These are phyloP conservation scores for Rotaria magnacalcarata DNA, from an alignment of 2,888 invertebrate species.

Conservation along the genomic window DNA sequence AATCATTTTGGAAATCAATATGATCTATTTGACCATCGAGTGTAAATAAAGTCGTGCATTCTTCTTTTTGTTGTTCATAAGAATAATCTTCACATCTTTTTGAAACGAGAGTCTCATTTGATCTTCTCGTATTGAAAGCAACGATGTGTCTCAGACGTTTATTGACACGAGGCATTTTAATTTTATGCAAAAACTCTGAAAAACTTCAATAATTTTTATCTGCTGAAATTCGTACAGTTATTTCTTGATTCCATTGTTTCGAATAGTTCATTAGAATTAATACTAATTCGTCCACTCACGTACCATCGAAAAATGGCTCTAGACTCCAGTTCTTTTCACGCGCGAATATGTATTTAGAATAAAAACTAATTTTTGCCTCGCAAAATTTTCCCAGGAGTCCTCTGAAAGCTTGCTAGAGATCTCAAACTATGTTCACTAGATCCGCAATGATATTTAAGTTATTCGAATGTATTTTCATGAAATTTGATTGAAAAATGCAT, in stretches of 20 bases:
- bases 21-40: no score
- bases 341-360: neutral
- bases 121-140: constrained; percentile 13
- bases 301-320: neutral
- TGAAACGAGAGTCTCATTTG: neutral
- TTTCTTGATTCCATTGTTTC: neutral
- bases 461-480: no score
- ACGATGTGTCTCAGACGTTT: neutral
- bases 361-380: neutral
- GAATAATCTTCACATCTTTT: no score
- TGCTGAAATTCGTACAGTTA: neutral
- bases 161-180: neutral
- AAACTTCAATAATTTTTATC: neutral
- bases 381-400: neutral
- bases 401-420: neutral
- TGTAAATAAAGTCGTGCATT: no score
- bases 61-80: no score
- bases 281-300: no score
- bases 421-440: neutral
- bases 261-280: neutral
- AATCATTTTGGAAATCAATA: no score
- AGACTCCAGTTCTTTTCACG: neutral
- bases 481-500: no score
- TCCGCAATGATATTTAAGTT: no score
- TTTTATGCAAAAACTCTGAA: neutral